A percentile compares a stretch with the other conserved stretches of the same genome.
Conservation (phyloP, 2,797 vertebrate species). For the Pangasius larnaudii region DNA sequence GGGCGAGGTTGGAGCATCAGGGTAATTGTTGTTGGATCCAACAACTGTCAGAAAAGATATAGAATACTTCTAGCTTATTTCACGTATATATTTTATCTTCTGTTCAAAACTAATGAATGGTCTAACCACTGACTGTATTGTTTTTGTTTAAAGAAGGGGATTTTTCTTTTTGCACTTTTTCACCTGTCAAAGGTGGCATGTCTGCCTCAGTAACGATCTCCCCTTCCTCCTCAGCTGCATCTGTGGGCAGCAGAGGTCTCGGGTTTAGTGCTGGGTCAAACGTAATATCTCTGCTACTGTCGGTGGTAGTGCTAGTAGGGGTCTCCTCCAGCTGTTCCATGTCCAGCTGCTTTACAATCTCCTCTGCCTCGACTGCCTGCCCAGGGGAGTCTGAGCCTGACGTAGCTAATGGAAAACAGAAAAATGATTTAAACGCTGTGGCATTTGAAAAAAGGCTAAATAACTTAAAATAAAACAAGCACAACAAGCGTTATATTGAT, state of each 20-base stretch:
- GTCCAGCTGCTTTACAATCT: slow-evolving; percentile 88
- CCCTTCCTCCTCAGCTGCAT: slow-evolving; percentile 81
- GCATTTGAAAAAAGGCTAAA: too few species aligned
- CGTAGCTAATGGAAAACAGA: slow-evolving; percentile 70
- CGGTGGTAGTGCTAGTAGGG: slow-evolving; percentile 81
- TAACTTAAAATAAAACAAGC: not conserved
- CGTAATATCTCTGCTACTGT: slow-evolving; percentile 70
- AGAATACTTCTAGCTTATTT: not conserved
- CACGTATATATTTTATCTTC: not conserved
- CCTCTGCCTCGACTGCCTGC: slow-evolving; percentile 87
- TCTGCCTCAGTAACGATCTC: slow-evolving; percentile 84
- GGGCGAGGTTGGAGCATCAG: slow-evolving; percentile 74
- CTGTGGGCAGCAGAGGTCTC: slow-evolving; percentile 68
- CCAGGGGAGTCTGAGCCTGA: slow-evolving; percentile 85
- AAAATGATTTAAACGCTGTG: not conserved
- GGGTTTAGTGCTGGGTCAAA: slow-evolving; percentile 78
- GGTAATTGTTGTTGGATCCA: slow-evolving; percentile 87
- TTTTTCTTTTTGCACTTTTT: slow-evolving; percentile 3
- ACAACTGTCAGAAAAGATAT: slow-evolving; percentile 74
- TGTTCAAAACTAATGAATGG: not conserved
- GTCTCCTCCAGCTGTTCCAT: slow-evolving; percentile 88
- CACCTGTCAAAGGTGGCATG: slow-evolving; percentile 93
- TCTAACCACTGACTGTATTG: not conserved
- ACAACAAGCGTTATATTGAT: not conserved
- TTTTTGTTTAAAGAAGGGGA: not conserved